These are phyloP conservation scores for Drosophila niveifrons DNA, from an alignment of 2,888 invertebrate genomes.

Conservation along the genomic window DNA sequence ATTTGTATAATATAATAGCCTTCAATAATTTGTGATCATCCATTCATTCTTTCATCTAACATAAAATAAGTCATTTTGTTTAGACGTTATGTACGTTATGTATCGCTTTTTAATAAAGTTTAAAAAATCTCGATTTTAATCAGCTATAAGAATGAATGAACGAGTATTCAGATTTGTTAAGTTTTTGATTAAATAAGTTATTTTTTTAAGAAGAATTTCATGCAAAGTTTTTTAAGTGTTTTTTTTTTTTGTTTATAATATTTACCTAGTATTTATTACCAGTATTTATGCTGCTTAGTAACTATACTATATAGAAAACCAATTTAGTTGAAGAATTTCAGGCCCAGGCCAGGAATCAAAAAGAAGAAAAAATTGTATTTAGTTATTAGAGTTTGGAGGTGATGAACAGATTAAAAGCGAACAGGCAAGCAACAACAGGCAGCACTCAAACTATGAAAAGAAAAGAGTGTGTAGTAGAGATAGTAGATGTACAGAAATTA, in stretches of 20 bases:
- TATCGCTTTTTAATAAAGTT: too few relatives aligned
- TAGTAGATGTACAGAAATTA: constrained; percentile 13
- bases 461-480: constrained; percentile 30
- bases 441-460: constrained; percentile 64
- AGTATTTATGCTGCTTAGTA: constrained; percentile 73
- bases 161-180: background rate
- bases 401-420: constrained; percentile 79
- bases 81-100: too few relatives aligned
- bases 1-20: too few relatives aligned
- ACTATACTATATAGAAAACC: constrained; percentile 67
- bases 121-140: background rate
- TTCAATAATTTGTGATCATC: too few relatives aligned
- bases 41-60: background rate
- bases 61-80: background rate
- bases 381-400: constrained; percentile 32
- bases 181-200: background rate
- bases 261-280: constrained; percentile 75
- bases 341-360: constrained; percentile 32
- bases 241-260: constrained; percentile 15
- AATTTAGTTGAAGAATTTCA: constrained; percentile 38
- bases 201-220: background rate
- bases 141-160: background rate
- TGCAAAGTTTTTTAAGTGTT: background rate
- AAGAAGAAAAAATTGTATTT: constrained; percentile 45
- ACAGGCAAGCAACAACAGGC: constrained; percentile 83